Conservation (phyloP, 2,888 invertebrate species). For the Pediacus dermestoides region DNA sequence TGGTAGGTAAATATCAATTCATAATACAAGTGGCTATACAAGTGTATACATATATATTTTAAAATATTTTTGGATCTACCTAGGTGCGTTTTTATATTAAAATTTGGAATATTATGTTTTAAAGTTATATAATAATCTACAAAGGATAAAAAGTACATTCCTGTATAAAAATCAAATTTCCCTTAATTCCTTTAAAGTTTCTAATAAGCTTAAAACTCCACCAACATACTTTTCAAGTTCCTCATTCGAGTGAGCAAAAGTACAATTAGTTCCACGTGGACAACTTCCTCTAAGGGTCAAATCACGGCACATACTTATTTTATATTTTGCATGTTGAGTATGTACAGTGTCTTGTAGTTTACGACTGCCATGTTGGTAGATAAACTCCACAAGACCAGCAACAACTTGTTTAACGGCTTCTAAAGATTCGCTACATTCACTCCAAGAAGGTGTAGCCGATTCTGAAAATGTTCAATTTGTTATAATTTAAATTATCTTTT, state of each 20-base stretch:
- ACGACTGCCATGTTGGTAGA: constrained; percentile 69
- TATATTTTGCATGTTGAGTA: constrained; percentile 71
- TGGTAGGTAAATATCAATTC: too few relatives aligned
- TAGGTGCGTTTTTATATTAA: too few relatives aligned
- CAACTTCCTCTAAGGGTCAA: constrained; percentile 75
- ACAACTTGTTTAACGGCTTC: constrained; percentile 70
- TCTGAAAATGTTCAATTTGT: too few relatives aligned
- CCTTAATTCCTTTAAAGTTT: neutral
- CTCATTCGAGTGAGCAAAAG: constrained; percentile 88
- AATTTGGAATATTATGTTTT: too few relatives aligned
- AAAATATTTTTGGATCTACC: too few relatives aligned
- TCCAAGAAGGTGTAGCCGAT: constrained; percentile 61
- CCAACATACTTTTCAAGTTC: constrained; percentile 74
- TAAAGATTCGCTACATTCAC: constrained; percentile 62
- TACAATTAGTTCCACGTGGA: constrained; percentile 82
- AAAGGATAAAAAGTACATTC: neutral
- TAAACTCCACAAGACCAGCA: constrained; percentile 72
- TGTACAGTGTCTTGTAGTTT: constrained; percentile 60
- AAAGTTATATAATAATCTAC: too few relatives aligned
- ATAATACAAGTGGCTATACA: too few relatives aligned
- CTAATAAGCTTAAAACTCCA: neutral
- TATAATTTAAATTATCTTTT: too few relatives aligned
- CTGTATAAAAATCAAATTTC: constrained; percentile 4
- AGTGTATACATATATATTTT: too few relatives aligned
- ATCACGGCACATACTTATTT: constrained; percentile 88